Evolutionary conservation across 2,888 invertebrate genomes (phyloP).

Genomic region (Caenorhabditis sp.): DNA sequence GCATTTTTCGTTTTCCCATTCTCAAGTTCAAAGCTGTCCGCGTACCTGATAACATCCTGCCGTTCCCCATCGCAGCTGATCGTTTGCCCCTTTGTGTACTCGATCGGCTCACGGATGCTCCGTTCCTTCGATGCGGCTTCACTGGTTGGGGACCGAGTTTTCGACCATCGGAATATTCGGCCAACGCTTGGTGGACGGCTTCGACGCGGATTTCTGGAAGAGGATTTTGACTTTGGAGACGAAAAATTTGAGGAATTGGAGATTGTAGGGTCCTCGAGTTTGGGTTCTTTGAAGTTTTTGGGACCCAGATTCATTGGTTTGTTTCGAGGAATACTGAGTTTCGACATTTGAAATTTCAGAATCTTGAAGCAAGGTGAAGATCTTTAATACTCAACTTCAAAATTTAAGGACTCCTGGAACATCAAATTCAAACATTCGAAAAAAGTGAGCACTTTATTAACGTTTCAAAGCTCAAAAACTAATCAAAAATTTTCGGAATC

Average conservation of each 20-base stretch:
- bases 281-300: background rate
- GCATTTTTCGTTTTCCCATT: background rate
- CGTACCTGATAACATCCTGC: conserved; percentile 51
- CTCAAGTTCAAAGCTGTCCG: background rate
- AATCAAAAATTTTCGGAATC: too few relatives aligned
- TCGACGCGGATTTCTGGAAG: conserved; percentile 81
- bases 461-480: too few relatives aligned
- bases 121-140: conserved; percentile 62
- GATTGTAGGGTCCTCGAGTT: too few relatives aligned
- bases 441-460: too few relatives aligned
- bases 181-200: conserved; percentile 81
- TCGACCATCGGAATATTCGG: conserved; percentile 74
- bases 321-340: too few relatives aligned
- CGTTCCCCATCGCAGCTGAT: conserved; percentile 16
- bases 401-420: too few relatives aligned
- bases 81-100: conserved; percentile 49
- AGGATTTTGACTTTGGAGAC: too few relatives aligned
- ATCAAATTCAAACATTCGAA: too few relatives aligned
- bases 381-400: too few relatives aligned
- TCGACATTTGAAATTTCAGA: too few relatives aligned
- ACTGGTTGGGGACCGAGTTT: conserved; percentile 67
- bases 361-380: too few relatives aligned
- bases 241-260: too few relatives aligned
- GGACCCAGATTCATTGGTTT: background rate
- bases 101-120: conserved; percentile 47